Conservation (phyloP, 2,797 vertebrate genomes). For the Silurus aristotelis region DNA sequence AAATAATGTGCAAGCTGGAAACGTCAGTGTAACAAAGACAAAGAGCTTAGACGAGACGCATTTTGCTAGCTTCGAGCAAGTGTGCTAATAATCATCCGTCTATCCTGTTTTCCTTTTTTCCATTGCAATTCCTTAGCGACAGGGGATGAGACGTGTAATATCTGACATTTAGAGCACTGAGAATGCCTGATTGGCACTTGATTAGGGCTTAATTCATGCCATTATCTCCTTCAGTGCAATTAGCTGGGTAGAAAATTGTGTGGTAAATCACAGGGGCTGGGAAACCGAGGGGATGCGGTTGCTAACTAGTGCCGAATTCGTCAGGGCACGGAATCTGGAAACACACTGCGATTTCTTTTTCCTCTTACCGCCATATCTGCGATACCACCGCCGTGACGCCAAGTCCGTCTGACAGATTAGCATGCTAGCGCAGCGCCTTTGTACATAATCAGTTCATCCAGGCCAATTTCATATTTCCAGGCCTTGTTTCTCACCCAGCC, state of each 20-base stretch:
- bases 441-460: conserved; percentile 40
- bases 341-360: not conserved
- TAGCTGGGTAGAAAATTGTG: conserved; percentile 90
- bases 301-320: conserved; percentile 11
- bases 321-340: conserved; percentile 1
- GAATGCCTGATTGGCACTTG: conserved; percentile 94
- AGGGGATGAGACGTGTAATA: conserved; percentile 72
- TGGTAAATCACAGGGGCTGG: conserved; percentile 81
- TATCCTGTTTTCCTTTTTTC: conserved; percentile 60
- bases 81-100: conserved; percentile 70
- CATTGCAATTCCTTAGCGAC: conserved; percentile 72
- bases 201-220: conserved; percentile 92
- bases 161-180: conserved; percentile 85
- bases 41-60: too few species aligned
- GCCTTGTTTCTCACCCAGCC: conserved; percentile 41
- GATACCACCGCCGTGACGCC: conserved; percentile 10
- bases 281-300: conserved; percentile 38
- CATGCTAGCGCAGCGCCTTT: conserved; percentile 1
- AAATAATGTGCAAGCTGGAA: not conserved
- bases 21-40: not conserved
- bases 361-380: not conserved
- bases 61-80: conserved; percentile 34
- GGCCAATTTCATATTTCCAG: conserved; percentile 37
- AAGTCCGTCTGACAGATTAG: conserved; percentile 26
- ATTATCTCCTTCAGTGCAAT: conserved; percentile 94